Conservation (phyloP, 2,113 vertebrate species). For the Phocoena sinus region DNA sequence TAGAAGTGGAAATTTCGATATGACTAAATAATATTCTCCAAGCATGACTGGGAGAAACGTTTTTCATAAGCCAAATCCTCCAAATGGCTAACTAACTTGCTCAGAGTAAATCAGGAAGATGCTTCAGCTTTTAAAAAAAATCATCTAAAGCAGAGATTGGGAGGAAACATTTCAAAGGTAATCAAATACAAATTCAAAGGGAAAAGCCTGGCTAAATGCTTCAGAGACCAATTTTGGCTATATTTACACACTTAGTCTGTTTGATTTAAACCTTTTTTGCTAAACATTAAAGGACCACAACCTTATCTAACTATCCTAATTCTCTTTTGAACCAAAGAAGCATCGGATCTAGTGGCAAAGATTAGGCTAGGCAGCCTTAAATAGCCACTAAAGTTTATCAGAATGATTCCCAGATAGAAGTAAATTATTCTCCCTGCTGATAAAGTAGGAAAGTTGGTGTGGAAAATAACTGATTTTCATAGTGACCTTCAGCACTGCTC, state of each 20-base stretch:
- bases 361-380: background rate
- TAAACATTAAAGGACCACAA: background rate
- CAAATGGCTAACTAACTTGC: background rate
- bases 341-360: background rate
- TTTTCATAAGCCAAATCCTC: background rate
- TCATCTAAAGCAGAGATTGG: background rate
- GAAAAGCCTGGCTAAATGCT: background rate
- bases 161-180: background rate
- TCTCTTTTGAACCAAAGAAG: background rate
- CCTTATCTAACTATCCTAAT: background rate
- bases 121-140: background rate
- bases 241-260: background rate
- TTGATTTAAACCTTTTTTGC: background rate
- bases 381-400: background rate
- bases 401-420: background rate
- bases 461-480: constrained; percentile 11
- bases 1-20: background rate
- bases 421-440: constrained; percentile 2
- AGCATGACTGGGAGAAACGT: background rate
- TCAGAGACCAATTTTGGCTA: background rate
- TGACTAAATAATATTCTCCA: background rate
- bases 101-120: background rate
- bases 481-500: background rate
- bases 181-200: background rate
- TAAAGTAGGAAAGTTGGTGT: background rate